These are phyloP conservation scores for Sialia sialis DNA, from an alignment of 2,113 vertebrate genomes.

Conservation along the genomic window DNA sequence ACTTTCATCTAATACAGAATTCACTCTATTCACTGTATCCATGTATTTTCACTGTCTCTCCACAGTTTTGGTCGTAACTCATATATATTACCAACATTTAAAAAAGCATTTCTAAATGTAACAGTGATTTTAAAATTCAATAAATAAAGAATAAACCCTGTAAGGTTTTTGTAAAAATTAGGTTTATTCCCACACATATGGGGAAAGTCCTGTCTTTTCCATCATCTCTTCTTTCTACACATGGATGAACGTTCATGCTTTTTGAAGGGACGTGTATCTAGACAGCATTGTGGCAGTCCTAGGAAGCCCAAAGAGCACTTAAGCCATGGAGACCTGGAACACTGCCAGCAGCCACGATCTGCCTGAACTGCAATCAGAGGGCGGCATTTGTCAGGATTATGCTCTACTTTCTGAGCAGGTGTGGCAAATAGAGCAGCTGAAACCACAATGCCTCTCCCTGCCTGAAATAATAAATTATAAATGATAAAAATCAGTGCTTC, in stretches of 20 bases:
- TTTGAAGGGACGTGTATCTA: neutral
- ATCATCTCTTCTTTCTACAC: neutral
- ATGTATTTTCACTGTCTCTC: neutral
- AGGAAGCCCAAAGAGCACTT: neutral
- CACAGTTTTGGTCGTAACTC: neutral
- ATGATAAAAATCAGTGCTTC: neutral
- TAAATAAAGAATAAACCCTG: neutral
- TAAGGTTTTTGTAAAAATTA: neutral
- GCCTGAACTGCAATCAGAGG: neutral
- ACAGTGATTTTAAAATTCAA: neutral
- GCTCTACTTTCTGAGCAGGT: neutral
- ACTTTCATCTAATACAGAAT: neutral
- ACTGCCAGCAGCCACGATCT: neutral
- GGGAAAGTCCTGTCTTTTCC: neutral
- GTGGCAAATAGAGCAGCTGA: neutral
- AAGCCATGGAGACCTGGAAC: neutral
- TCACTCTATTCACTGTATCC: neutral
- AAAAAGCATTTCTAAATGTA: neutral
- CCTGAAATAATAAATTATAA: neutral
- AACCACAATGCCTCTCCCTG: neutral
- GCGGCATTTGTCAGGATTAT: neutral
- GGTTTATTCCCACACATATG: neutral
- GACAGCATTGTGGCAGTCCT: neutral
- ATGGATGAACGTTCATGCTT: neutral
- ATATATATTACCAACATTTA: neutral